Conservation (phyloP, 2,797 vertebrate genomes). For the Muscicapa striata region DNA sequence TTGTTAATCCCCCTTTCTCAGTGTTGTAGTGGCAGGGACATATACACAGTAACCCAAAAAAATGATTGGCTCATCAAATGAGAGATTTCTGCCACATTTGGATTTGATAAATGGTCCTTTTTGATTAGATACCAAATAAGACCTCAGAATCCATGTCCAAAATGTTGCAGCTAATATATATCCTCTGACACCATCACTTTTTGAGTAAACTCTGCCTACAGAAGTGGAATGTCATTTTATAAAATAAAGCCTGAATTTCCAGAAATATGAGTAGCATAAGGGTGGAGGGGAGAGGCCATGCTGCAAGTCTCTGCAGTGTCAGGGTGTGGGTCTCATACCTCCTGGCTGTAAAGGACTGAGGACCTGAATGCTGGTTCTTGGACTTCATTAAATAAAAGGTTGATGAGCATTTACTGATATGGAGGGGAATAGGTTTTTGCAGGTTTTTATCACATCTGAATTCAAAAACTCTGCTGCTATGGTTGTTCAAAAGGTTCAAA, state of each 20-base stretch:
- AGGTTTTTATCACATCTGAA: not conserved
- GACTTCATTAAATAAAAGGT: not conserved
- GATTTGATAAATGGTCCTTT: not conserved
- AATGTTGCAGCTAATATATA: not conserved
- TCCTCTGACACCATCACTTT: not conserved
- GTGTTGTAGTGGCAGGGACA: not conserved
- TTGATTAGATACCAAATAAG: not conserved
- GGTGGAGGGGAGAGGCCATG: fast-evolving
- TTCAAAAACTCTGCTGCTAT: not conserved
- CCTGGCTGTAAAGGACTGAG: not conserved
- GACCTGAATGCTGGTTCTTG: not conserved
- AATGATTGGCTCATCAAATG: not conserved
- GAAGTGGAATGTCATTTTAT: not conserved
- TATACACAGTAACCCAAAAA: not conserved
- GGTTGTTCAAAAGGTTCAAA: not conserved
- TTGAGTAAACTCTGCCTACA: not conserved
- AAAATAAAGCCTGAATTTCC: not conserved
- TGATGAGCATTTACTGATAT: not conserved
- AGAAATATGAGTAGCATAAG: not conserved
- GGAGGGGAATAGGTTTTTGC: not conserved
- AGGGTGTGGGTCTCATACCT: not conserved
- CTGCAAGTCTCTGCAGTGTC: not conserved
- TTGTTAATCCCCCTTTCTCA: not conserved
- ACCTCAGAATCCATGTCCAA: not conserved
- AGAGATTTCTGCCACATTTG: not conserved